Evolutionary conservation across 1,140 invertebrate genomes (phyloP), one percentile per base, ranked within the genome.

Genomic region (Zaprionus africanus): DNA sequence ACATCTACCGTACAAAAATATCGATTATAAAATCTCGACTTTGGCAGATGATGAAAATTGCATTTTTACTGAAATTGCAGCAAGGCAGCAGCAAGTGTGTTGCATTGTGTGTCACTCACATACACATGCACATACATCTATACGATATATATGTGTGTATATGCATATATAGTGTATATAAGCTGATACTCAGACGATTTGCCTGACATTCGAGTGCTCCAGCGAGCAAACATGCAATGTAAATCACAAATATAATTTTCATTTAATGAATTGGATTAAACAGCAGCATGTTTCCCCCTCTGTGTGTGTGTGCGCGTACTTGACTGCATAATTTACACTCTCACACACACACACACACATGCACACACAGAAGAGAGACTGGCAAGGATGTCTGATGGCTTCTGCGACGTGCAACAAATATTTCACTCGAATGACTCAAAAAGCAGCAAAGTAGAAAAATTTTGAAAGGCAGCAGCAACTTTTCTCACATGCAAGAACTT

Each of bases 241-340:
- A 76, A 88, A 88, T 88, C 84, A 88, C 81, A 81, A 88, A 88
- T 88, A 84, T 90, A 84, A 88, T 88, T 90, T 87, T 76, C 75
- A 65, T 84, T 79, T 88, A 88, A 88, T 88, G 85, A 88, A 88
- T 87, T 87, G 81, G 84, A 87, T 87, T 78, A 87, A 63, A 68
- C 70, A 66, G 61, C 60, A 70, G 12, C 46, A 51, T 5, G n/a
- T 66, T 54, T 79, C 38, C 56, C 63, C 58, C 49, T 13, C 22
- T 11, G 56, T 58, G 34, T 62, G 63, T 41, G 22, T 22, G 64
- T 60, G 62, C 54, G 63, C 12, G 28, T 17, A 15, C 43, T 34
- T 58, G 49, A 36, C 65, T 57, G 59, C 49, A 71, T 62, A 66
- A 65, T 57, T 63, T 76, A 65, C 58, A 61, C 53, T 49, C 34